Base-by-base conservation (phyloP, 2,113 vertebrate species). In the Eolophus roseicapilla region DNA sequence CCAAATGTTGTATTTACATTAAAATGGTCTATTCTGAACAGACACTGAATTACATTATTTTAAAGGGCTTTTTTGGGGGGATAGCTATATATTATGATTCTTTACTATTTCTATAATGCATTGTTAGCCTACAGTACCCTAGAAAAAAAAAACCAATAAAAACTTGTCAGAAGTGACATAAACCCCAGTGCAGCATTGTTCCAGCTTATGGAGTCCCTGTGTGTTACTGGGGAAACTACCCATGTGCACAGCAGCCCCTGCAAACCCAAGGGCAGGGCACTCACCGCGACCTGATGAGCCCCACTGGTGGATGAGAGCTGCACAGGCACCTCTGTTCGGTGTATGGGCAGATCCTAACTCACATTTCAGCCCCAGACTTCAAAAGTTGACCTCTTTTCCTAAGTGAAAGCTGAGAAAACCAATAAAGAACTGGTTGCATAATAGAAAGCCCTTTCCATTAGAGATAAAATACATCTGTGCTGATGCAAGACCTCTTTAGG, bases 231-330 rank as follows among this genome's bases (percentile, higher is more conserved):
- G 59, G 50, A 53, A 49, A 8, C 11, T 37, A 60, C 19, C 67
- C 1, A 0, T 5, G 11, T 2, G 3, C 70, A 62, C 29, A 41
- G 65, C 39, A 71, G 37, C 52, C 35, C 59, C 69, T 37, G 43
- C 31, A 55, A 57, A 35, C 25, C 55, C 62, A 16, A 3, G 3
- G 75, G 57, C 25, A 59, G 55, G 59, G 55, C 25, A 4, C 8
- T 44, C 4, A 1, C 47, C 1, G 0, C 27, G 63, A 43, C 23
- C n/a, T 7, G 8, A 39, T 1, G 19, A 87, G 60, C 33, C 49
- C 46, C 2, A 1, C 17, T 0, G 0, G 52, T 8, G 41, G 29
- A n/a, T 1, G 0, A 87, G 49, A 59, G 50, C 49, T 24, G 31
- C 46, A 15, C 35, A 15, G 4, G 3, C 44, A 86, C 73, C 74